These are phyloP conservation scores for Lethrus apterus DNA, from an alignment of 1,140 invertebrate genomes.

Conservation along the genomic window DNA sequence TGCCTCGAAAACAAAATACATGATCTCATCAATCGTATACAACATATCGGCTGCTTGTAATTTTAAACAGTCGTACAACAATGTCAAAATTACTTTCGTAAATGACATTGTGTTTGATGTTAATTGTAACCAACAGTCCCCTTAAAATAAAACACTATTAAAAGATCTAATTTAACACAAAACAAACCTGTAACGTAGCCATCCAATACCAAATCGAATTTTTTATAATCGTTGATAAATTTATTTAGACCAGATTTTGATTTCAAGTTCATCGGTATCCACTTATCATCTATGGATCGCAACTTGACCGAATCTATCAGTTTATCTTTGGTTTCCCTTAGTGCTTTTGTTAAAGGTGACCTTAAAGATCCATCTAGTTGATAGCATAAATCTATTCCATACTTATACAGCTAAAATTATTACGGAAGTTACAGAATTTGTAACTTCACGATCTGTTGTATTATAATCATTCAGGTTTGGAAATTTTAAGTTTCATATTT, in stretches of 20 bases:
- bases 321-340: constrained; percentile 66
- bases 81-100: constrained; percentile 56
- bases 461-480: no score
- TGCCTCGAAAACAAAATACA: constrained; percentile 57
- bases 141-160: constrained; percentile 32
- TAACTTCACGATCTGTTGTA: no score
- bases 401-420: constrained; percentile 51
- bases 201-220: constrained; percentile 48
- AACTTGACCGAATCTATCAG: constrained; percentile 66
- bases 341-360: constrained; percentile 49
- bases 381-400: constrained; percentile 73
- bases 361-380: constrained; percentile 64
- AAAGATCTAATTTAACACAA: neutral
- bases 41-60: constrained; percentile 58
- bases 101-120: constrained; percentile 66
- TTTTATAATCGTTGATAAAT: constrained; percentile 51
- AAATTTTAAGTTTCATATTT: no score
- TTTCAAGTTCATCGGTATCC: constrained; percentile 61
- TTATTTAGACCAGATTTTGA: constrained; percentile 47
- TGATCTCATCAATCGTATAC: constrained; percentile 52
- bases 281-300: constrained; percentile 61
- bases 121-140: constrained; percentile 59
- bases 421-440: neutral
- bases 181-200: constrained; percentile 48
- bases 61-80: constrained; percentile 62